These are phyloP conservation scores for Dipodomys ordii DNA, from an alignment of 2,113 vertebrate species.

Conservation along the genomic window DNA sequence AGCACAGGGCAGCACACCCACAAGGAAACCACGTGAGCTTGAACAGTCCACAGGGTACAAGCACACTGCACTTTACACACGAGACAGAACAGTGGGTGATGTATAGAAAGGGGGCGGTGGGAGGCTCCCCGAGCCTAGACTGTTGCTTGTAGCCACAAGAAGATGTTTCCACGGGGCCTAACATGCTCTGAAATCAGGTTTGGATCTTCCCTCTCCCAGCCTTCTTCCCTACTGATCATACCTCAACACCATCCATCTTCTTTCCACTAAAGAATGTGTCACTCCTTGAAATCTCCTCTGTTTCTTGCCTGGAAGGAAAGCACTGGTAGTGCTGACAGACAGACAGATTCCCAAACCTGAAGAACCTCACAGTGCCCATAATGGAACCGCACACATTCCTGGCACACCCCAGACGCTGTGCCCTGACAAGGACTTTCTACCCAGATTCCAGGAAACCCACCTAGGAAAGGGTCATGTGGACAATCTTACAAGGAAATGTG, in stretches of 20 bases:
- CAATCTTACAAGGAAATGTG: not conserved
- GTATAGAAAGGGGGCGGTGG: not conserved
- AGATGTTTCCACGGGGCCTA: not conserved
- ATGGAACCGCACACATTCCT: not conserved
- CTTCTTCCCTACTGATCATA: not conserved
- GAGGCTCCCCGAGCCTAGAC: not conserved
- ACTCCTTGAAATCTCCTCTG: not conserved
- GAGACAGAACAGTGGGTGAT: not conserved
- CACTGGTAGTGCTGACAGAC: not conserved
- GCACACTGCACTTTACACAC: not conserved
- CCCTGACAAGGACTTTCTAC: not conserved
- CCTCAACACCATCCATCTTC: not conserved
- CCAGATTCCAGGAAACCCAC: not conserved
- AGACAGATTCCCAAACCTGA: not conserved
- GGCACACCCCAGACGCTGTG: not conserved
- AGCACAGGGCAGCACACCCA: not conserved
- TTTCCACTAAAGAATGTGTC: not conserved
- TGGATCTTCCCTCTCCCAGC: not conserved
- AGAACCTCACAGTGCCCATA: not conserved
- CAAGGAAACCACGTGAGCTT: not conserved
- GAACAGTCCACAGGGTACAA: not conserved
- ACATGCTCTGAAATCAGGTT: not conserved
- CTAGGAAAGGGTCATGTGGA: not conserved
- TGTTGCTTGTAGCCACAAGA: not conserved
- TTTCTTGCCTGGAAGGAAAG: not conserved